Conservation (phyloP, 2,797 vertebrate genomes). For the Eidolon dupreanum region DNA sequence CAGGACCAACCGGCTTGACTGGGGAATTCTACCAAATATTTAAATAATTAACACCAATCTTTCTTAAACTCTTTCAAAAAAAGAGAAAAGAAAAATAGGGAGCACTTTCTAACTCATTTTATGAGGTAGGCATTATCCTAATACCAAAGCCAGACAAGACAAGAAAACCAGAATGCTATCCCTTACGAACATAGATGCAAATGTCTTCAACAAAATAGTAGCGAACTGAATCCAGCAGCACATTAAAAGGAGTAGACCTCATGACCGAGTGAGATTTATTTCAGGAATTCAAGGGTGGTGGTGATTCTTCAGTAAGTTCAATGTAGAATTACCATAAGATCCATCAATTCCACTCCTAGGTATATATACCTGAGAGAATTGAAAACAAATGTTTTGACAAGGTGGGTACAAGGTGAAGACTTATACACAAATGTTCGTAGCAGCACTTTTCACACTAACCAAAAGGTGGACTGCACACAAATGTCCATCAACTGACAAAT, state of each 20-base stretch:
- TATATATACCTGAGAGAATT: not conserved
- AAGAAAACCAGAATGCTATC: not conserved
- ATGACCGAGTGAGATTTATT: not conserved
- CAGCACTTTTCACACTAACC: not conserved
- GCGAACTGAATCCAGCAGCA: not conserved
- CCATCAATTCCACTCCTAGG: not conserved
- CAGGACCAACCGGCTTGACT: not conserved
- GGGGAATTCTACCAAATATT: not conserved
- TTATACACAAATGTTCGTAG: not conserved
- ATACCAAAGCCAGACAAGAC: not conserved
- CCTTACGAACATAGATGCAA: not conserved
- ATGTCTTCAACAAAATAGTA: conserved; percentile 2
- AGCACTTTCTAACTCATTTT: not conserved
- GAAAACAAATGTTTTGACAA: conserved; percentile 18
- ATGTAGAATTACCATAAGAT: not conserved
- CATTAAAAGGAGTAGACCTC: not conserved
- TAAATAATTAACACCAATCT: not conserved
- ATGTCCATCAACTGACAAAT: not conserved
- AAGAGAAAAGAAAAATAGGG: not conserved
- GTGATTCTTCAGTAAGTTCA: not conserved
- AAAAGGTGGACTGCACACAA: not conserved
- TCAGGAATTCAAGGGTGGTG: not conserved
- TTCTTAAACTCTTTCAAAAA: not conserved
- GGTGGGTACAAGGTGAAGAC: not conserved
- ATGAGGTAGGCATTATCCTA: not conserved